phyloP scores from a whole-genome alignment of 2,888 invertebrate species.

The Eupithecia pulchellata region DNA sequence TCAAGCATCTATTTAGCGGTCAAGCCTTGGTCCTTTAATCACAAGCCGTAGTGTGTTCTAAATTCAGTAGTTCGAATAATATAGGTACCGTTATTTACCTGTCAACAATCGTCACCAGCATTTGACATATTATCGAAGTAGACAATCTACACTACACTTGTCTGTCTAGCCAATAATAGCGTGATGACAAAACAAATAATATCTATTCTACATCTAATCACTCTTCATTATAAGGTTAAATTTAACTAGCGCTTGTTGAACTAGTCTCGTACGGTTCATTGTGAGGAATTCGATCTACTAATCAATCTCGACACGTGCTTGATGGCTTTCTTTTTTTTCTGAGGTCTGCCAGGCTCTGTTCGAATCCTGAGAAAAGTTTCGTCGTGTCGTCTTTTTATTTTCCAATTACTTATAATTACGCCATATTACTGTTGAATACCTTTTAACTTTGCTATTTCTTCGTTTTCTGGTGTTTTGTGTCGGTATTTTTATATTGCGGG shows the following conservation, averaged over 20 bases:
- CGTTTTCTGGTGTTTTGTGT: background rate
- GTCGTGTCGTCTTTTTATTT: background rate
- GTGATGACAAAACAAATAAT: constrained; percentile 20
- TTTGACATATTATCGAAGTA: background rate
- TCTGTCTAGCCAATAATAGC: constrained; percentile 15
- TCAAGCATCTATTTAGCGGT: background rate
- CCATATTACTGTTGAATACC: background rate
- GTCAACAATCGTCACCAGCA: background rate
- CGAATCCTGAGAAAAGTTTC: background rate
- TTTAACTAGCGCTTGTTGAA: constrained; percentile 30
- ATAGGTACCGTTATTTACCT: background rate
- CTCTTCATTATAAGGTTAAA: constrained; percentile 40
- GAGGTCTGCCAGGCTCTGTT: background rate
- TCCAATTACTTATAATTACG: background rate
- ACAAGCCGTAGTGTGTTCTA: no score
- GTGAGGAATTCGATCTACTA: constrained; percentile 11
- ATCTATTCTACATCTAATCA: constrained; percentile 33
- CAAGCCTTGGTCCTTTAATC: no score
- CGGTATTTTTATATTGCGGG: background rate
- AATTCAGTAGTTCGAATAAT: background rate
- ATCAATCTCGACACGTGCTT: constrained; percentile 14
- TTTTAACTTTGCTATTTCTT: background rate
- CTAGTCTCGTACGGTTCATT: constrained; percentile 14
- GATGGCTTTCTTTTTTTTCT: constrained; percentile 1
- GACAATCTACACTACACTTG: background rate